Evolutionary conservation across 2,113 vertebrate genomes (phyloP).

Genomic region (Sapayoa aenigma): DNA sequence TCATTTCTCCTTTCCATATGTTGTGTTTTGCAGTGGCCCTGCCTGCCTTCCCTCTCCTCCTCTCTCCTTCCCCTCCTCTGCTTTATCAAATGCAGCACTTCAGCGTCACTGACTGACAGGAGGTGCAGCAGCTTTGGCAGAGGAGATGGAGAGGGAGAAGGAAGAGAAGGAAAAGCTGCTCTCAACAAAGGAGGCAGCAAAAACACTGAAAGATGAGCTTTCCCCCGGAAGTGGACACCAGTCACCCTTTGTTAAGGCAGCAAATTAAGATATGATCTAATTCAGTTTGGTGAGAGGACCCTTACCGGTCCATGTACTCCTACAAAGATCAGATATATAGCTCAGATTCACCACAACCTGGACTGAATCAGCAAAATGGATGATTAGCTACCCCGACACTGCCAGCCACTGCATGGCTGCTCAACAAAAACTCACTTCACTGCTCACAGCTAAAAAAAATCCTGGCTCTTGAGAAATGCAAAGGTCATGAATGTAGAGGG

Average conservation of each 20-base stretch:
- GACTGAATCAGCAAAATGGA: slow-evolving; percentile 28
- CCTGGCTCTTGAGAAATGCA: neutral
- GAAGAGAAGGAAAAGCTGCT: slow-evolving; percentile 3
- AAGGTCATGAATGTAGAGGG: neutral
- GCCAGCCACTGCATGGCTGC: neutral
- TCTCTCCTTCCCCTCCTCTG: neutral
- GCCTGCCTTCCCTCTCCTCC: neutral
- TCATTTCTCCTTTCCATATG: neutral
- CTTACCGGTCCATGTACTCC: neutral
- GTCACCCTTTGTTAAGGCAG: neutral
- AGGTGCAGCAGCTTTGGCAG: neutral
- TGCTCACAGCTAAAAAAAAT: neutral
- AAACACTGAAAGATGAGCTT: neutral
- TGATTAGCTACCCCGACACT: neutral
- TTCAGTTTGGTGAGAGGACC: neutral
- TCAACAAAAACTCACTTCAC: neutral
- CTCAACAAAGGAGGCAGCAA: neutral
- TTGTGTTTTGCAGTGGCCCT: neutral
- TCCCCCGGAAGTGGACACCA: neutral
- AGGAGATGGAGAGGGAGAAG: neutral
- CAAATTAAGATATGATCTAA: neutral
- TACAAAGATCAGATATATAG: neutral
- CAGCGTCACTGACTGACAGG: neutral
- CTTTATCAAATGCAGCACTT: slow-evolving; percentile 1
- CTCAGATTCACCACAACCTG: neutral